These are phyloP conservation scores for Cettia cetti DNA, from an alignment of 2,113 vertebrate genomes.

Conservation along the genomic window DNA sequence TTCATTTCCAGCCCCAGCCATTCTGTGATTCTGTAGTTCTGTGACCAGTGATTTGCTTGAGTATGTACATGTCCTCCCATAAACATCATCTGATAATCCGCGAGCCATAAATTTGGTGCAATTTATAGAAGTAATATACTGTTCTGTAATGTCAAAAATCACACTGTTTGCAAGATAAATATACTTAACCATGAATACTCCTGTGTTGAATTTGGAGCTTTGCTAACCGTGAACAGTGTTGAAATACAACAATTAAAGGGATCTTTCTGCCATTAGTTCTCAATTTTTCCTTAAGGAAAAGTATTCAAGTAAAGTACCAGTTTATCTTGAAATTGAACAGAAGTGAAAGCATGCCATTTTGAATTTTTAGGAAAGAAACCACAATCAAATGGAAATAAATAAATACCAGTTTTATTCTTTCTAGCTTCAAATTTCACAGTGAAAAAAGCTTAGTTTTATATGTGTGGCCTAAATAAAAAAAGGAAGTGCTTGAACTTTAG, in stretches of 20 bases:
- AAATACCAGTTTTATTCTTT: not conserved
- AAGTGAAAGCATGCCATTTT: not conserved
- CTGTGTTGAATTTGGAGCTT: not conserved
- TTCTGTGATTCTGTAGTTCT: not conserved
- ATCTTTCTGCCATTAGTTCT: not conserved
- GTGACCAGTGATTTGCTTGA: not conserved
- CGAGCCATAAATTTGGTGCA: not conserved
- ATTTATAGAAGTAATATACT: not conserved
- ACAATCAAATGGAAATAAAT: not conserved
- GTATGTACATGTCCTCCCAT: not conserved
- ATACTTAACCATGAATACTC: not conserved
- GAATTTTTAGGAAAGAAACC: not conserved
- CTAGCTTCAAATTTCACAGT: not conserved
- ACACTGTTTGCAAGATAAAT: not conserved
- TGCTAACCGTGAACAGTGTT: not conserved
- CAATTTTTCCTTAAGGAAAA: not conserved
- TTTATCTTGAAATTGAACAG: not conserved
- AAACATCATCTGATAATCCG: not conserved
- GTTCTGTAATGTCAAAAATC: not conserved
- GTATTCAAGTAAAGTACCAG: not conserved
- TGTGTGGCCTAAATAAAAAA: not conserved
- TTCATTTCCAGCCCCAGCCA: not conserved
- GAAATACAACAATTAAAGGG: not conserved
- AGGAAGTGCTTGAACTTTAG: not conserved
- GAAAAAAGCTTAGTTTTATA: not conserved